Evolutionary conservation across 2,113 vertebrate genomes (phyloP).

Genomic region (Serranochromis macrocephalus): DNA sequence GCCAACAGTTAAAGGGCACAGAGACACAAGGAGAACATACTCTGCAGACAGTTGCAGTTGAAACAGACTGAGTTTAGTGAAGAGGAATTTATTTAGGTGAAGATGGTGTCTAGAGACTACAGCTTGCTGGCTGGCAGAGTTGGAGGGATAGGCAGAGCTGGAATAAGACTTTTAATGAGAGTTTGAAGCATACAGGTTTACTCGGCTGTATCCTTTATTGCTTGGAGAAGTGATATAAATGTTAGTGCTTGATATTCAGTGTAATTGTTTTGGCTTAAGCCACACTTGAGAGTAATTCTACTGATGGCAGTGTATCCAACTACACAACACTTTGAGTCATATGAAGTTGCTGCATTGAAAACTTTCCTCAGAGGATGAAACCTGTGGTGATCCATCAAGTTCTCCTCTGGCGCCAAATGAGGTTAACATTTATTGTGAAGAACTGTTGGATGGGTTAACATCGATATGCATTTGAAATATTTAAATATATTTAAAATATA

Average conservation of each 20-base stretch:
- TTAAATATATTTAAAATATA: not conserved
- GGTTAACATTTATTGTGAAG: not conserved
- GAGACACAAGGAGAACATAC: not conserved
- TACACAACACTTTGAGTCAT: not conserved
- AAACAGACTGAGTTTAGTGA: not conserved
- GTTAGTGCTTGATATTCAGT: not conserved
- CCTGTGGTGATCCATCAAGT: not conserved
- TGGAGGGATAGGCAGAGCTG: not conserved
- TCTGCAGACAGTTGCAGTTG: not conserved
- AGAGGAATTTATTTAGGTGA: conserved; percentile 13
- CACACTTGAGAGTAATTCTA: not conserved
- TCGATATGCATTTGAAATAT: not conserved
- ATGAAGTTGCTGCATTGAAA: not conserved
- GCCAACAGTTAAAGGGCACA: conserved; percentile 7
- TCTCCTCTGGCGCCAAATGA: not conserved
- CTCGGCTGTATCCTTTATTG: not conserved
- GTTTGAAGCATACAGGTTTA: not conserved
- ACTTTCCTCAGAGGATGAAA: not conserved
- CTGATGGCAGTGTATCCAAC: not conserved
- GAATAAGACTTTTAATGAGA: not conserved
- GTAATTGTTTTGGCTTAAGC: not conserved
- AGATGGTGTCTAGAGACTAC: not conserved
- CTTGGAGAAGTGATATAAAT: not conserved
- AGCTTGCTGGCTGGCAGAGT: not conserved
- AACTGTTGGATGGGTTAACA: not conserved